A percentile compares a stretch with the other conserved stretches of the same genome.
Evolutionary conservation across 1,140 invertebrate genomes (phyloP).

Genomic region (Dendroctonus valens): DNA sequence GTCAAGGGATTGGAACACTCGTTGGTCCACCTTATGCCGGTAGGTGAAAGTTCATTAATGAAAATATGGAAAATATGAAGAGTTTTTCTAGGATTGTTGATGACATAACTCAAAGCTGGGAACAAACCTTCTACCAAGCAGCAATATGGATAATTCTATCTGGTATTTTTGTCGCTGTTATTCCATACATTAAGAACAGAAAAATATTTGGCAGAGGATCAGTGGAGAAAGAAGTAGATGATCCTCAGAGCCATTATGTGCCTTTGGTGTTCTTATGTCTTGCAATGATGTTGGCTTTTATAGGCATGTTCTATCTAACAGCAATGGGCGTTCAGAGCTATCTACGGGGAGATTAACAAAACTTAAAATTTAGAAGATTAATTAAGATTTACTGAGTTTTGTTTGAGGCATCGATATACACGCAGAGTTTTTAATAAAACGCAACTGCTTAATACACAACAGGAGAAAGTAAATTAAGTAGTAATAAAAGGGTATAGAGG

Average conservation of each 20-base stretch:
- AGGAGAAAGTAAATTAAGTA: no score
- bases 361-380: no score
- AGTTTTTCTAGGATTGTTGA: slow-evolving; percentile 59
- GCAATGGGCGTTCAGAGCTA: slow-evolving; percentile 3
- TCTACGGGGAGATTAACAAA: neutral
- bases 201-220: slow-evolving; percentile 63
- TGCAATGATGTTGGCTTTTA: slow-evolving; percentile 13
- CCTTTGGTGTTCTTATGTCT: slow-evolving; percentile 11
- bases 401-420: no score
- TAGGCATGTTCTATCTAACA: slow-evolving; percentile 27
- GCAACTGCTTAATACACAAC: no score
- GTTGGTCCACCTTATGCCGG: slow-evolving; percentile 59
- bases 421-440: no score
- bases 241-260: slow-evolving; percentile 9
- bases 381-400: no score
- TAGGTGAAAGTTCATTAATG: slow-evolving; percentile 24
- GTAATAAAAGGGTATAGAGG: no score
- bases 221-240: slow-evolving; percentile 53
- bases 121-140: slow-evolving; percentile 72
- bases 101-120: slow-evolving; percentile 69
- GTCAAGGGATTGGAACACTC: slow-evolving; percentile 73
- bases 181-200: slow-evolving; percentile 65
- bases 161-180: slow-evolving; percentile 68
- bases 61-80: neutral
- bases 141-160: slow-evolving; percentile 76